phyloP scores from a whole-genome alignment of 2,888 invertebrate genomes.

The Xestoiulus laeticollis region DNA sequence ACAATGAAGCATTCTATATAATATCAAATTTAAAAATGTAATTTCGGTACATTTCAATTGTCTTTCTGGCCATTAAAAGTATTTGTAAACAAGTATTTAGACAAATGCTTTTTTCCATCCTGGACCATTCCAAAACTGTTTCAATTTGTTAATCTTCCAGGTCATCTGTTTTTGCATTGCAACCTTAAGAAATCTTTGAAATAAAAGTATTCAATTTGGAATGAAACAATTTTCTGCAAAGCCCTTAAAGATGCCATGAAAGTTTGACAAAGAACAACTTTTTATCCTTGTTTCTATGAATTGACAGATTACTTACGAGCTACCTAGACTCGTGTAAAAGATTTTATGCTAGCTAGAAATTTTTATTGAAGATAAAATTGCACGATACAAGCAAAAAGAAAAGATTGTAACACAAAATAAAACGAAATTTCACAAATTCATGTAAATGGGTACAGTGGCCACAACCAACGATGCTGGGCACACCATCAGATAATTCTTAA shows the following conservation, averaged over 20 bases:
- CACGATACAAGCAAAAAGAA: not conserved
- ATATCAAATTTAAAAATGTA: slow-evolving; percentile 63
- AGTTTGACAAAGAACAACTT: too few species aligned
- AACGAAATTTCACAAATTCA: not conserved
- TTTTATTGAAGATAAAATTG: slow-evolving; percentile 27
- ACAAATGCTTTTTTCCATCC: too few species aligned
- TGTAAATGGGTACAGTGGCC: not conserved
- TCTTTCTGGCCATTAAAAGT: too few species aligned
- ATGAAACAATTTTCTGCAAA: too few species aligned
- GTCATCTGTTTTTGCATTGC: too few species aligned
- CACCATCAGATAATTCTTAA: not conserved
- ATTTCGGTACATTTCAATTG: not conserved
- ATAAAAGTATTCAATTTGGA: too few species aligned
- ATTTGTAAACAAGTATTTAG: too few species aligned
- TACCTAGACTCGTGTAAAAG: not conserved
- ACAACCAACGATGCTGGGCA: not conserved
- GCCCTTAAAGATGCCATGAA: too few species aligned
- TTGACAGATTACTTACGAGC: not conserved
- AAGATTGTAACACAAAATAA: not conserved
- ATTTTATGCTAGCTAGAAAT: slow-evolving; percentile 21
- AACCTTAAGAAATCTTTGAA: too few species aligned
- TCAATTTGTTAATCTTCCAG: too few species aligned
- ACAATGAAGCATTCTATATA: slow-evolving; percentile 87
- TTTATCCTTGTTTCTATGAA: not conserved
- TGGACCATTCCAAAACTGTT: too few species aligned